Percentiles rank a stretch among this genome's conserved stretches.
phyloP scores from a whole-genome alignment of 2,797 vertebrate species.

The Momotus momota region DNA sequence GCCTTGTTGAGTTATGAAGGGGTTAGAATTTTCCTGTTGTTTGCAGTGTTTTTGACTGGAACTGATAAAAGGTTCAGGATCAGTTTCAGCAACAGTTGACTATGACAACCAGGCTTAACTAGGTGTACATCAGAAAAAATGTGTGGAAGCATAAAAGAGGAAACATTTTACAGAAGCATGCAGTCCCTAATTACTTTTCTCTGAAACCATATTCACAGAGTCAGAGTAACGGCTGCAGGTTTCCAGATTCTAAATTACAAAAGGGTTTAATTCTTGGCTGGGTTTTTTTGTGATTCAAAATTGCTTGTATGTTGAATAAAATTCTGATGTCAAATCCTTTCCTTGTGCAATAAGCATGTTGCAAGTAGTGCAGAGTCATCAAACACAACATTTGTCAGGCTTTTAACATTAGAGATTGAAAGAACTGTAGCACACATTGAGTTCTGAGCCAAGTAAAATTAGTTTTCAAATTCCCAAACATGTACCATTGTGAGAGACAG shows the following conservation, averaged over 20 bases:
- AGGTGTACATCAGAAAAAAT: background rate
- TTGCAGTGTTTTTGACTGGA: background rate
- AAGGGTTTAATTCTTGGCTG: background rate
- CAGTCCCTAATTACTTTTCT: background rate
- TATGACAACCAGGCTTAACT: background rate
- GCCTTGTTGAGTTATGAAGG: background rate
- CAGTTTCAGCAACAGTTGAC: background rate
- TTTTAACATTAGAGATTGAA: background rate
- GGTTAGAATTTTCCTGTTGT: background rate
- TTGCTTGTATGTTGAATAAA: background rate
- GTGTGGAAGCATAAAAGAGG: background rate
- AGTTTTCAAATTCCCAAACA: constrained; percentile 17
- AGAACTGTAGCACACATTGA: background rate
- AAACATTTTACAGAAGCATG: background rate
- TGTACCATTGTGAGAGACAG: background rate
- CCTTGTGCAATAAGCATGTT: background rate
- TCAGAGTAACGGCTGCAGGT: background rate
- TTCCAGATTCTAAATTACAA: background rate
- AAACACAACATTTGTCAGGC: background rate
- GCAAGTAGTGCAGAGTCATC: background rate
- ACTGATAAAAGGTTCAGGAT: background rate
- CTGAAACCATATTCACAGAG: background rate
- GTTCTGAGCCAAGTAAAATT: background rate
- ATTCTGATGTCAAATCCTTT: background rate
- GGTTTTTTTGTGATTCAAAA: background rate